These are phyloP conservation scores for Lepus americanus DNA, from an alignment of 2,113 vertebrate genomes.

Conservation along the genomic window DNA sequence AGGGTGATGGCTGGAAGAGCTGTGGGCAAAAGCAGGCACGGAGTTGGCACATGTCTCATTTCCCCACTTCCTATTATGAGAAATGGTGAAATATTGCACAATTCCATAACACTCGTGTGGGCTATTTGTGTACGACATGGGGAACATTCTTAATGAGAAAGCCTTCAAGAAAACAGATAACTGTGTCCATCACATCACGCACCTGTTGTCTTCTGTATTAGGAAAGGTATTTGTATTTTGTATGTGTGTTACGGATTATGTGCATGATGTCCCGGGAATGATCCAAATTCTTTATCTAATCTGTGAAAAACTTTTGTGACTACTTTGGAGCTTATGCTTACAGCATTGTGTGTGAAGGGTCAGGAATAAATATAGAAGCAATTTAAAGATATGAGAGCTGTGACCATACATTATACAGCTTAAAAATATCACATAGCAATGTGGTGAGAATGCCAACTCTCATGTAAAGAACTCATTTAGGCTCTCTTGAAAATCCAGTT, in stretches of 20 bases:
- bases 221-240: not conserved
- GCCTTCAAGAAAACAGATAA: slow-evolving; percentile 9
- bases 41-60: not conserved
- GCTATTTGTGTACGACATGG: fast-evolving
- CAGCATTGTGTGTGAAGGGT: not conserved
- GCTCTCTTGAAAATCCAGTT: not conserved
- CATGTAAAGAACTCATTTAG: not conserved
- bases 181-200: not conserved
- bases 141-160: not conserved
- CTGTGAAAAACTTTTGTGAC: not conserved
- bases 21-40: not conserved
- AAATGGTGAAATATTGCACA: not conserved
- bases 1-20: not conserved
- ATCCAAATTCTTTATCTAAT: slow-evolving; percentile 20
- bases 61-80: not conserved
- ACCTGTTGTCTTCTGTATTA: not conserved
- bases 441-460: not conserved
- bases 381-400: slow-evolving; percentile 5
- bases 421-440: not conserved
- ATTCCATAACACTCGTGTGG: not conserved
- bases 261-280: not conserved
- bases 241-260: not conserved
- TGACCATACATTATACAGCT: not conserved
- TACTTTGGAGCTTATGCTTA: not conserved
- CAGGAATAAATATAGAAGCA: slow-evolving; percentile 42